Evolutionary conservation across 2,888 invertebrate species (phyloP).

Genomic region (Ischnus inquisitorius): DNA sequence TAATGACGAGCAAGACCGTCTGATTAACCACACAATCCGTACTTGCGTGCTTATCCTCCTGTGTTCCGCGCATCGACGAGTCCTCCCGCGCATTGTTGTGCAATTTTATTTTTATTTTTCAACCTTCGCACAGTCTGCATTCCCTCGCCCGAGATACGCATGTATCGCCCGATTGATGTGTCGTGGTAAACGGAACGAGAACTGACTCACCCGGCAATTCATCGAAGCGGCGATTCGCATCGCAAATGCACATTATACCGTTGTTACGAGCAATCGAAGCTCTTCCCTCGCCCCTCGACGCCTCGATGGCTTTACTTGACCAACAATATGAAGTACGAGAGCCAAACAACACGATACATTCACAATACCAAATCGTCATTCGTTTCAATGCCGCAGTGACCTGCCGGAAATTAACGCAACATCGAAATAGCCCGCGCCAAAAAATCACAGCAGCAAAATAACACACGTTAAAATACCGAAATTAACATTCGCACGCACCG

Average conservation of each 20-base stretch:
- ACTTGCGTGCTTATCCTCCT: constrained; percentile 12
- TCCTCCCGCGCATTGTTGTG: constrained; percentile 31
- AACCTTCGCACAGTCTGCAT: neutral
- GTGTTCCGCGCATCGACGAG: constrained; percentile 4
- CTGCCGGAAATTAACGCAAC: no score
- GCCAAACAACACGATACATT: constrained; percentile 10
- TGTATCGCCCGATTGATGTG: neutral
- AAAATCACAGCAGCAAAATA: no score
- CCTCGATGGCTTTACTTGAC: neutral
- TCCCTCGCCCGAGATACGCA: neutral
- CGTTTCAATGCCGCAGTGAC: constrained; percentile 4
- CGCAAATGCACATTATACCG: constrained; percentile 40
- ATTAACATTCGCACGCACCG: no score
- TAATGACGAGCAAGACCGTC: constrained; percentile 54
- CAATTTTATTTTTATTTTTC: neutral
- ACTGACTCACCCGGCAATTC: constrained; percentile 61
- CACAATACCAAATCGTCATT: constrained; percentile 12
- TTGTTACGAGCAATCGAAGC: constrained; percentile 62
- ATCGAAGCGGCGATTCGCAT: constrained; percentile 34
- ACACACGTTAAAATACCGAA: no score
- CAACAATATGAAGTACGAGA: neutral
- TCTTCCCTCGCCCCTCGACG: neutral
- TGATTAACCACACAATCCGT: constrained; percentile 56
- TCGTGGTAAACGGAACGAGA: constrained; percentile 37
- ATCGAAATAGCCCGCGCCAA: no score